Base-by-base conservation (phyloP, 2,888 invertebrate genomes). In the Gordius sp. region DNA sequence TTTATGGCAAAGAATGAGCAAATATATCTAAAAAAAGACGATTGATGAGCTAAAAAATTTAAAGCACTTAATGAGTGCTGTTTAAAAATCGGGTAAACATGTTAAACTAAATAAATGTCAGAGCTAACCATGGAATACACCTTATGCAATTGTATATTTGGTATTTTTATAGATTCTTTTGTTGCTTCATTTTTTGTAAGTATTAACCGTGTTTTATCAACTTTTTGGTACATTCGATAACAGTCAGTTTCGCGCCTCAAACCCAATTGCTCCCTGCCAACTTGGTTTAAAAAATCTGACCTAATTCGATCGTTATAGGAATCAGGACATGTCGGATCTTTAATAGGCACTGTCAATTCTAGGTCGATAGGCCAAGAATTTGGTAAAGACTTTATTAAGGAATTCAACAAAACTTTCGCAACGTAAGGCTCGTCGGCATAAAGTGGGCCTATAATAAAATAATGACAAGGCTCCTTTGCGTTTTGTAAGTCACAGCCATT, bases 171-270 rank as follows among this genome's bases (percentile, higher is more conserved):
- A n/a, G n/a, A n/a, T n/a, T n/a, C n/a, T n/a, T n/a, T n/a, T n/a
- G n/a, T n/a, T n/a, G n/a, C n/a, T n/a, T n/a, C n/a, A n/a, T 33
- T n/a, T 33, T 13, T 33, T n/a, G 39, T 8, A 33, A 33, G 39
- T 33, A 13, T n/a, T 8, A n/a, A n/a, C 8, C n/a, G n/a, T 33
- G 39, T 13, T n/a, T 13, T 13, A 47, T 18, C 23, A 20, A 18
- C 20, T 18, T 47, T 47, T 47, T 47, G 47, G 20, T 47, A 47
- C 47, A 47, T 47, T 8, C 47, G 8, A 20, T 47, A 47, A 20
- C 47, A 47, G 4, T 47, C 47, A n/a, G 4, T 20, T 20, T 47
- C 47, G 13, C 4, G 8, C 20, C 23, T 20, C 4, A 47, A 23
- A 8, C 47, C 47, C 20, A 47, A 47, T 4, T 47, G n/a, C 20